A percentile compares a stretch with the other conserved stretches of the same genome.
phyloP scores from a whole-genome alignment of 2,888 invertebrate species.

The Coleophora flavipennella region DNA sequence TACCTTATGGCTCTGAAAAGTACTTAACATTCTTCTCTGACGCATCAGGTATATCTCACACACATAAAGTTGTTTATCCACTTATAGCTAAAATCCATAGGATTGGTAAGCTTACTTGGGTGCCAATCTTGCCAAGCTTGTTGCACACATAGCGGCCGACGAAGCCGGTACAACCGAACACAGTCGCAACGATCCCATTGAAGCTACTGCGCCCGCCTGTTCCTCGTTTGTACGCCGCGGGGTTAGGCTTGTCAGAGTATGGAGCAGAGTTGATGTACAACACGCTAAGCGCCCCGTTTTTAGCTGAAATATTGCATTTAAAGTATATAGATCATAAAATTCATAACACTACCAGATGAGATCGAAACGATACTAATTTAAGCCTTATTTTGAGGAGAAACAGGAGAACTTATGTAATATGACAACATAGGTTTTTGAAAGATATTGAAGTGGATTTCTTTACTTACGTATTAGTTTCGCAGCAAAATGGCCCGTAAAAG shows the following conservation, averaged over 20 bases:
- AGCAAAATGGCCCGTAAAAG: constrained; percentile 46
- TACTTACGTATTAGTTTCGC: constrained; percentile 54
- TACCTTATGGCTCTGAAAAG: too few relatives aligned
- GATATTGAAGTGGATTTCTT: constrained; percentile 8
- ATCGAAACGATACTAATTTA: constrained; percentile 1
- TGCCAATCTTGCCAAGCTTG: constrained; percentile 88
- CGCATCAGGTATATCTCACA: background rate
- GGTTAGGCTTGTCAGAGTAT: constrained; percentile 72
- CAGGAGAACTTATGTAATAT: constrained; percentile 51
- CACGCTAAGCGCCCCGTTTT: constrained; percentile 51
- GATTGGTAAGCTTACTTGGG: constrained; percentile 71
- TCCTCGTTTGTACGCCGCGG: constrained; percentile 82
- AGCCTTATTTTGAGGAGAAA: constrained; percentile 13
- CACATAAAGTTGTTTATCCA: background rate
- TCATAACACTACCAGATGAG: background rate
- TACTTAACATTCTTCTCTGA: too few relatives aligned
- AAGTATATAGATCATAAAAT: background rate
- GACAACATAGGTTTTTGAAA: constrained; percentile 12
- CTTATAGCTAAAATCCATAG: background rate
- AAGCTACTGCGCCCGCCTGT: constrained; percentile 96
- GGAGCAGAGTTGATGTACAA: constrained; percentile 60
- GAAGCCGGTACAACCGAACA: constrained; percentile 94
- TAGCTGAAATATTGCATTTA: constrained; percentile 32
- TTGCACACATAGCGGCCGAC: constrained; percentile 91
- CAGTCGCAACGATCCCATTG: constrained; percentile 98